Percentiles rank a stretch among this genome's conserved stretches.
Evolutionary conservation across 2,888 invertebrate genomes (phyloP).

Genomic region (Sphecodes monilicornis): DNA sequence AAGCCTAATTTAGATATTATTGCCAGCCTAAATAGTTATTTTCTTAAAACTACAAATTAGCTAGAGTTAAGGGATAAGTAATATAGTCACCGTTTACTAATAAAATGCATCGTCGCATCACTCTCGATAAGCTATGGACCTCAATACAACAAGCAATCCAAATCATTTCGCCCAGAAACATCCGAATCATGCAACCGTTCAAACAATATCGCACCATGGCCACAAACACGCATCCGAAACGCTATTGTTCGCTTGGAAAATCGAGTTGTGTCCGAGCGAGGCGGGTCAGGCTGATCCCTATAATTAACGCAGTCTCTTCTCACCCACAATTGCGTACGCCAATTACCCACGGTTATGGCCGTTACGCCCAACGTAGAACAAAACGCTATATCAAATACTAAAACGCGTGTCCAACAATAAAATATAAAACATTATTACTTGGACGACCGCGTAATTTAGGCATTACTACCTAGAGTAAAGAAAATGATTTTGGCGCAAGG

Average conservation of each 20-base stretch:
- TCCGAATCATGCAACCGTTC: neutral
- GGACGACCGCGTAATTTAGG: too few relatives aligned
- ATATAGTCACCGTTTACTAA: neutral
- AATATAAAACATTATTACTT: too few relatives aligned
- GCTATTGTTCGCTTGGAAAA: slow-evolving; percentile 2
- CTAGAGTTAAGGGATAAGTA: too few relatives aligned
- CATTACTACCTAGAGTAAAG: too few relatives aligned
- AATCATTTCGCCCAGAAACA: neutral
- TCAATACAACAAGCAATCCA: neutral
- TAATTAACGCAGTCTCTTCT: neutral
- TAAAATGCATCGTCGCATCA: neutral
- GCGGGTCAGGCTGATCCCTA: slow-evolving; percentile 1
- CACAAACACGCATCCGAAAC: slow-evolving; percentile 1
- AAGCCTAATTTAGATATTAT: too few relatives aligned
- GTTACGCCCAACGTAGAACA: neutral
- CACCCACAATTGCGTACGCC: neutral
- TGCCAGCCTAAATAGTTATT: too few relatives aligned
- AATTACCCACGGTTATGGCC: slow-evolving; percentile 33
- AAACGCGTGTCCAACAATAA: neutral
- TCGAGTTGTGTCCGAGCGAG: neutral
- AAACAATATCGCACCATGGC: neutral
- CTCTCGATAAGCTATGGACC: neutral
- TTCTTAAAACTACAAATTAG: neutral
- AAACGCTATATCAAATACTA: neutral
- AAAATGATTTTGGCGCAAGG: too few relatives aligned